Percentiles rank a stretch among this genome's conserved stretches.
phyloP scores from a whole-genome alignment of 2,888 invertebrate species.

The Masnerella sp. region DNA sequence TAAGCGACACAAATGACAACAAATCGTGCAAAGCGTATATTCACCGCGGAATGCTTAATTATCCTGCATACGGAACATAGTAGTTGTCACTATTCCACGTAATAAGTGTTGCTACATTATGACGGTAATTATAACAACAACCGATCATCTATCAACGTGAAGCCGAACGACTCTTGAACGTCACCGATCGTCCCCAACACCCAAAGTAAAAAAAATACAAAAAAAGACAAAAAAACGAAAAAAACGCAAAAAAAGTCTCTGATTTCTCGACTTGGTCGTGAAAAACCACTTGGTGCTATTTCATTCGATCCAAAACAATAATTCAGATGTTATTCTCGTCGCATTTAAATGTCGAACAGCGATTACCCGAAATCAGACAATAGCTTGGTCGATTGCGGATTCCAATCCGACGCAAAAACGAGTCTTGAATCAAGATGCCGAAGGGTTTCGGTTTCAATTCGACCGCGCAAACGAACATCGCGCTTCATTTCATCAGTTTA shows the following conservation, averaged over 20 bases:
- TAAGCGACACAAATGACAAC: conserved; percentile 33
- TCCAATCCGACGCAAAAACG: conserved; percentile 24
- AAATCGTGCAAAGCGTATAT: conserved; percentile 27
- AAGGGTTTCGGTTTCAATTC: neutral
- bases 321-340: conserved; percentile 23
- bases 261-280: conserved; percentile 19
- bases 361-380: conserved; percentile 52
- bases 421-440: neutral
- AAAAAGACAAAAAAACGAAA: neutral
- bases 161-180: conserved; percentile 14
- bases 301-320: conserved; percentile 30
- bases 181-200: neutral
- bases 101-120: conserved; percentile 46
- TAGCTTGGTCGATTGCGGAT: conserved; percentile 39
- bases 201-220: neutral
- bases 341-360: conserved; percentile 34
- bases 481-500: conserved; percentile 33
- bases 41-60: conserved; percentile 42
- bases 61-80: conserved; percentile 36
- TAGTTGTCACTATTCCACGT: conserved; percentile 47
- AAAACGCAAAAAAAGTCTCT: neutral
- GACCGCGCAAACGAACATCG: conserved; percentile 9
- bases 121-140: conserved; percentile 42
- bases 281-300: conserved; percentile 29
- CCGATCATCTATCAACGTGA: conserved; percentile 34